Evolutionary conservation across 2,888 invertebrate species (phyloP).

Genomic region (Esperia sulphurella): DNA sequence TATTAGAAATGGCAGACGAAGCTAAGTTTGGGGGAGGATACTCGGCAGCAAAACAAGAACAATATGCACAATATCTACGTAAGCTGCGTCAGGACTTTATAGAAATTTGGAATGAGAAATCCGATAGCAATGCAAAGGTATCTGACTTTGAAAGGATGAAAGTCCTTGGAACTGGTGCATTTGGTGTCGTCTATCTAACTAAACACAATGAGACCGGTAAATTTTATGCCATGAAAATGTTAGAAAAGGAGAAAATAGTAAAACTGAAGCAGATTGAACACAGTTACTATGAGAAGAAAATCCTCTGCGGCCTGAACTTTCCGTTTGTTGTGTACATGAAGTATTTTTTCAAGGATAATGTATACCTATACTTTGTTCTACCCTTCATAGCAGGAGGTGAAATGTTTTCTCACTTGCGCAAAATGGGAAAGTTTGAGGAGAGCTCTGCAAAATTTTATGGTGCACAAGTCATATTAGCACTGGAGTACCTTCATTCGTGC

Average conservation of each 20-base stretch:
- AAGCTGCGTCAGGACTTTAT: slow-evolving; percentile 58
- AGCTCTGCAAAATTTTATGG: slow-evolving; percentile 91
- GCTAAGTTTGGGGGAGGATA: slow-evolving; percentile 41
- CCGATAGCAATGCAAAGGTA: slow-evolving; percentile 36
- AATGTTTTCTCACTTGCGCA: slow-evolving; percentile 88
- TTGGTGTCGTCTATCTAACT: slow-evolving; percentile 89
- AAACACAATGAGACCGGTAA: slow-evolving; percentile 78
- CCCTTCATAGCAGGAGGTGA: slow-evolving; percentile 93
- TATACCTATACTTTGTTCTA: slow-evolving; percentile 89
- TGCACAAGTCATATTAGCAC: slow-evolving; percentile 91
- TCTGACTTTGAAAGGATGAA: slow-evolving; percentile 86
- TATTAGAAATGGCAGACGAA: slow-evolving; percentile 40
- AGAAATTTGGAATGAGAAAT: slow-evolving; percentile 59
- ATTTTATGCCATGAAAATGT: slow-evolving; percentile 92
- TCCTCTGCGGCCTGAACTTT: slow-evolving; percentile 90
- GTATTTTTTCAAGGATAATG: slow-evolving; percentile 91
- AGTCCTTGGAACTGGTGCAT: slow-evolving; percentile 93
- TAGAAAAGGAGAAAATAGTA: slow-evolving; percentile 92
- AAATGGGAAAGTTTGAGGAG: slow-evolving; percentile 84
- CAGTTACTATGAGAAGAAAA: slow-evolving; percentile 92
- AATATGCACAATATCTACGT: slow-evolving; percentile 48
- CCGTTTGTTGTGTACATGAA: slow-evolving; percentile 93
- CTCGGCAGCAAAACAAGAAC: slow-evolving; percentile 48
- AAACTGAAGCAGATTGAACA: slow-evolving; percentile 93
- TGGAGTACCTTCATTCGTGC: slow-evolving; percentile 94